phyloP scores from a whole-genome alignment of 2,797 vertebrate genomes.

The Enteromius treurensis region DNA sequence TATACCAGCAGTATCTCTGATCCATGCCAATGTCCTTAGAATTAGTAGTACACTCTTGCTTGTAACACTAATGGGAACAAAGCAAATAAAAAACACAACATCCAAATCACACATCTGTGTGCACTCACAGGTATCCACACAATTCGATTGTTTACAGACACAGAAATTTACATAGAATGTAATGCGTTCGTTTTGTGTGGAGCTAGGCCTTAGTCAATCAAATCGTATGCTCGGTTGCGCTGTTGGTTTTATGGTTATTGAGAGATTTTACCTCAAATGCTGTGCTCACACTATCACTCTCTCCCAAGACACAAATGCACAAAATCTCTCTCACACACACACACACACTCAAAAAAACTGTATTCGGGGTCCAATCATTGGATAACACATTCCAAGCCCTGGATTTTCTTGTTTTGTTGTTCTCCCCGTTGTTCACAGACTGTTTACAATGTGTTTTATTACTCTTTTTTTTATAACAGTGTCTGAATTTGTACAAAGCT shows the following conservation, averaged over 20 bases:
- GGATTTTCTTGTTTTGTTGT: neutral
- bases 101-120: neutral
- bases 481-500: conserved; percentile 52
- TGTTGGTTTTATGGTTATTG: conserved; percentile 23
- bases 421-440: conserved; percentile 48
- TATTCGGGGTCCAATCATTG: conserved; percentile 48
- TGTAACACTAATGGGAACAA: neutral
- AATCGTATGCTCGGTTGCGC: conserved; percentile 29
- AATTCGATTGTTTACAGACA: conserved; percentile 37
- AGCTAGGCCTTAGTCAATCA: conserved; percentile 52
- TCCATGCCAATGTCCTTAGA: conserved; percentile 9
- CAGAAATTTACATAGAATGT: neutral
- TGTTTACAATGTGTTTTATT: conserved; percentile 63
- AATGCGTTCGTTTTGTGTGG: neutral
- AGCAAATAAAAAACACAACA: neutral
- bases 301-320: conserved; percentile 38
- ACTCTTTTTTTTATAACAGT: conserved; percentile 47
- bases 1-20: conserved; percentile 41
- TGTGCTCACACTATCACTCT: conserved; percentile 43
- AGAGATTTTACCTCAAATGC: conserved; percentile 46
- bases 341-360: conserved; percentile 4
- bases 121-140: conserved; percentile 23
- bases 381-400: conserved; percentile 53
- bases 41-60: conserved; percentile 25
- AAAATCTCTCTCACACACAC: conserved; percentile 4